A percentile compares a stretch with the other conserved stretches of the same genome.
Conservation (phyloP, 2,888 invertebrate species). For the Petrolisthes cinctipes region DNA sequence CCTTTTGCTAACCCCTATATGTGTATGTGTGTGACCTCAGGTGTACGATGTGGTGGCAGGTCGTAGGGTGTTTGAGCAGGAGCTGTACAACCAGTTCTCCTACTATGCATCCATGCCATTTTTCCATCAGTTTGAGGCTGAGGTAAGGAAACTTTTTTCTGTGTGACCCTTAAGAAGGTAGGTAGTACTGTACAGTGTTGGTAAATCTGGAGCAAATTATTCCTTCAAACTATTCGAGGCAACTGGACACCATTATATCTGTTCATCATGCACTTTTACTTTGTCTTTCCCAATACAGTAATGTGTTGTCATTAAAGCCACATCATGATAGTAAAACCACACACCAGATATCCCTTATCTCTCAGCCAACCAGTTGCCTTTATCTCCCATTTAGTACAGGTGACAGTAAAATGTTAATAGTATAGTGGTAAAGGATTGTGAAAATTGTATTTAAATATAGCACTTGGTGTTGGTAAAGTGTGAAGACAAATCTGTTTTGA, state of each 20-base stretch:
- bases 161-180: neutral
- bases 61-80: slow-evolving; percentile 91
- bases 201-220: too few relatives aligned
- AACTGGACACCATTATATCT: too few relatives aligned
- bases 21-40: slow-evolving; percentile 18
- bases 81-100: slow-evolving; percentile 90
- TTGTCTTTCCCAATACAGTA: neutral
- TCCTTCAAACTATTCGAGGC: too few relatives aligned
- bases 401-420: too few relatives aligned
- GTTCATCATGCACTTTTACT: neutral
- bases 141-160: slow-evolving; percentile 73
- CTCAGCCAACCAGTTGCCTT: neutral
- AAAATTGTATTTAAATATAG: too few relatives aligned
- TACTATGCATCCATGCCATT: slow-evolving; percentile 84
- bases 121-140: slow-evolving; percentile 94
- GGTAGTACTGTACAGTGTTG: neutral
- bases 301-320: neutral
- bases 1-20: too few relatives aligned
- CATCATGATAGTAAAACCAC: neutral
- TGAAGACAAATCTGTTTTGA: too few relatives aligned
- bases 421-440: too few relatives aligned
- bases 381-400: neutral
- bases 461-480: too few relatives aligned
- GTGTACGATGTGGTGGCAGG: slow-evolving; percentile 72
- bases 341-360: neutral